Conservation (phyloP, 2,113 vertebrate genomes). For the Pagrus major region DNA sequence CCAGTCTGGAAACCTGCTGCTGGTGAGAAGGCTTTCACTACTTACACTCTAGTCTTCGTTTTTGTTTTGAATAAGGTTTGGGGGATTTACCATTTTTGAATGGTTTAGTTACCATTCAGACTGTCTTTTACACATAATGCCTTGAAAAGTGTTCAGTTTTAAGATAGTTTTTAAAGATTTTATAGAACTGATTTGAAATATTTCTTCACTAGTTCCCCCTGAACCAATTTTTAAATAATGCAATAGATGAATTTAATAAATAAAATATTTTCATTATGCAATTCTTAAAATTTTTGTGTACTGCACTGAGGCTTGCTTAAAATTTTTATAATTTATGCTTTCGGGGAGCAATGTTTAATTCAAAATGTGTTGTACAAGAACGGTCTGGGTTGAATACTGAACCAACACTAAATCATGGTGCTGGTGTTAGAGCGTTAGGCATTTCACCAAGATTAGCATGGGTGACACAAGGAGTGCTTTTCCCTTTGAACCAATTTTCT, state of each 20-base stretch:
- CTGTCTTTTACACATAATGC: slow-evolving; percentile 12
- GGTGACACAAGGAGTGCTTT: slow-evolving; percentile 1
- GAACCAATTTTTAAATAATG: neutral
- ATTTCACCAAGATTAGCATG: neutral
- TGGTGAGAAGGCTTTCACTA: slow-evolving; percentile 26
- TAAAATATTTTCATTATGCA: neutral
- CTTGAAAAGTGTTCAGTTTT: slow-evolving; percentile 20
- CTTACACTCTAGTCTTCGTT: slow-evolving; percentile 40
- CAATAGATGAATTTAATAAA: neutral
- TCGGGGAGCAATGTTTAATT: neutral
- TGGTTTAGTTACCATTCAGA: slow-evolving; percentile 24
- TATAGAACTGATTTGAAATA: neutral
- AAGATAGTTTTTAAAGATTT: slow-evolving; percentile 5
- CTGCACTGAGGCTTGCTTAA: neutral
- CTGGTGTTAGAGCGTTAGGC: neutral
- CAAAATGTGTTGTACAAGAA: slow-evolving; percentile 5
- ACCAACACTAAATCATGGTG: neutral
- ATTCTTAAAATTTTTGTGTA: neutral
- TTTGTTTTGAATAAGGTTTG: slow-evolving; percentile 63
- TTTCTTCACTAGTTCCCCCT: neutral
- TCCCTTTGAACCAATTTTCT: neutral
- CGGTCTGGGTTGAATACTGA: neutral
- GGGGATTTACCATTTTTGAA: slow-evolving; percentile 58
- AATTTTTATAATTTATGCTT: slow-evolving; percentile 1
- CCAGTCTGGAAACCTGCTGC: slow-evolving; percentile 52